Evolutionary conservation across 2,113 vertebrate species (phyloP), one percentile per base, ranked within the genome.

Genomic region (Anhinga anhinga): DNA sequence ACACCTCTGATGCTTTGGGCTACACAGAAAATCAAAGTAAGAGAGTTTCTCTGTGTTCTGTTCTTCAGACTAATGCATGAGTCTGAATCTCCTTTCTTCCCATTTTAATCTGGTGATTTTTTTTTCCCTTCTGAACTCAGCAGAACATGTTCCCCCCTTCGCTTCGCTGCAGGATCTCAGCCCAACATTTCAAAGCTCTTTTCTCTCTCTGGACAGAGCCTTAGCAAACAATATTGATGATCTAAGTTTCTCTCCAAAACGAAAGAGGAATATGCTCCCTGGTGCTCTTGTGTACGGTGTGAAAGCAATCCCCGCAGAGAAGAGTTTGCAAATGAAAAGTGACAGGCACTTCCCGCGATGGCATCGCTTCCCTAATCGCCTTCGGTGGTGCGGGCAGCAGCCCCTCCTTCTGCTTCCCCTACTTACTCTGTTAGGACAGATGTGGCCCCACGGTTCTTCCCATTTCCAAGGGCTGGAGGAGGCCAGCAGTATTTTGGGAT

Each of bases 101-200:
- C 45, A n/a, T 81, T 66, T 88, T 38, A 56, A 73, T 85, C 14
- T 47, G 19, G 14, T 9, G 9, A 15, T 30, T 18, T 71, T 61
- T 67, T 81, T 38, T 7, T 16, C 42, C 63, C 13, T 76, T 91
- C 74, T 82, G 83, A 91, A 53, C 65, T 69, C 63, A 72, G 56
- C n/a, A 63, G 83, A 78, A 76, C 34, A 45, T 19, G 13, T 62
- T 71, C 47, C 45, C 55, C 19, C 7, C 49, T 73, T 76, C 1
- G 1, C 61, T 74, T 88, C 40, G 0, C 81, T 40, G 47, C 62
- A 52, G 81, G 71, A 56, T 67, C 67, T 76, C 88, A 82, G 66
- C 27, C 72, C 70, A 81, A 36, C 42, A 14, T 76, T 86, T 80
- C 93, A 79, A 91, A 95, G 76, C 85, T 91, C 56, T 76, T 79